Conservation (phyloP, 2,888 invertebrate genomes). For the Cosmopolites sordidus region DNA sequence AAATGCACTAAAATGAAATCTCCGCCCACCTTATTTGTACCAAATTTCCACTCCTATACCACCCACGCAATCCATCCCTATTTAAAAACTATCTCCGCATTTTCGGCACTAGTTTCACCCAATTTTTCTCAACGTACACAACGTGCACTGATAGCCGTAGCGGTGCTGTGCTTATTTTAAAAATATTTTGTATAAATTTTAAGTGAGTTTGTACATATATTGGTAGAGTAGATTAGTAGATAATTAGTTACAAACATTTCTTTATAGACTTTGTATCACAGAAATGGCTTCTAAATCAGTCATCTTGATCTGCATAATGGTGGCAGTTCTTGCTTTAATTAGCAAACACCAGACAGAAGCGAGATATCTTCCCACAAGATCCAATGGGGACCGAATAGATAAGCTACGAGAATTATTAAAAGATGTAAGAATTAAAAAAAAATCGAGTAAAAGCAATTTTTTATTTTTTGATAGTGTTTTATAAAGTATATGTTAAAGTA, state of each 20-base stretch:
- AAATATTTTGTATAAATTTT: too few relatives aligned
- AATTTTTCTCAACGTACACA: too few relatives aligned
- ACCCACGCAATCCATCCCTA: constrained; percentile 6
- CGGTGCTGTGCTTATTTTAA: too few relatives aligned
- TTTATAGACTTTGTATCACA: too few relatives aligned
- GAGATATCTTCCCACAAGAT: constrained; percentile 53
- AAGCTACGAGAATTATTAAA: constrained; percentile 54
- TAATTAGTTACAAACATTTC: too few relatives aligned
- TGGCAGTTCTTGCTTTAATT: constrained; percentile 5
- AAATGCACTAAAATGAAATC: background rate
- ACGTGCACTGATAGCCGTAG: too few relatives aligned
- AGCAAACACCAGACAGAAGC: constrained; percentile 32
- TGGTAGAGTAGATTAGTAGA: too few relatives aligned
- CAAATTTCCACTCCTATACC: constrained; percentile 1
- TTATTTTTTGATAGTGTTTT: too few relatives aligned
- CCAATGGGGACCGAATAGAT: constrained; percentile 53
- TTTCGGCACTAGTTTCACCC: background rate
- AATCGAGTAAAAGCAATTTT: too few relatives aligned
- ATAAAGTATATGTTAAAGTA: too few relatives aligned
- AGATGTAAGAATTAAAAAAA: constrained; percentile 49
- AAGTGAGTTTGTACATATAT: too few relatives aligned
- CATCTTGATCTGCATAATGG: constrained; percentile 1
- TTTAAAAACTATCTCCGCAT: constrained; percentile 6
- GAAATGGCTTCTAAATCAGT: constrained; percentile 11
- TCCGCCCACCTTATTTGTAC: background rate